phyloP scores from a whole-genome alignment of 2,113 vertebrate species.

The Steatornis caripensis region DNA sequence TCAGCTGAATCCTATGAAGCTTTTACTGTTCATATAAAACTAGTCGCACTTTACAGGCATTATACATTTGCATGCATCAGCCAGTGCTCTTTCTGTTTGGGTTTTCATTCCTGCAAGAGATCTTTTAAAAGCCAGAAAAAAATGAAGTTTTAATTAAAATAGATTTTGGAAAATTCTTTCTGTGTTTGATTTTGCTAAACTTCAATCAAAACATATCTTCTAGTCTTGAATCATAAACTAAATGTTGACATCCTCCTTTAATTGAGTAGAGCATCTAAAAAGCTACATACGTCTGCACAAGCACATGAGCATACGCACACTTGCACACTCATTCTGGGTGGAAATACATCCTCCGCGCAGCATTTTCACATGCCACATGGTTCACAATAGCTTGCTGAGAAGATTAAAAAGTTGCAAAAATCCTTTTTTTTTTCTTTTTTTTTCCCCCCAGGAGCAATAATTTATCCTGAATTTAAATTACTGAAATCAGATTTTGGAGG shows the following conservation, averaged over 20 bases:
- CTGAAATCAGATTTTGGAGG: not conserved
- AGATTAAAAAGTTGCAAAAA: not conserved
- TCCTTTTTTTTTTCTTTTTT: not conserved
- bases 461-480: not conserved
- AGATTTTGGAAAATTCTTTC: not conserved
- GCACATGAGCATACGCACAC: not conserved
- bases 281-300: not conserved
- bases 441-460: not conserved
- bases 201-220: not conserved
- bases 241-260: not conserved
- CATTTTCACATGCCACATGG: not conserved
- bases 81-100: not conserved
- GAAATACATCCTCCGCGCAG: not conserved
- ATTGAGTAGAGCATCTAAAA: not conserved
- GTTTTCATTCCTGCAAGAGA: not conserved
- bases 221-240: not conserved
- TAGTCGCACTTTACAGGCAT: not conserved
- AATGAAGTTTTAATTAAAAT: not conserved
- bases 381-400: not conserved
- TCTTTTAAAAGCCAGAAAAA: not conserved
- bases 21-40: constrained; percentile 24
- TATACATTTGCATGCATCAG: not conserved
- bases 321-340: not conserved
- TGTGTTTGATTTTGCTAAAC: not conserved
- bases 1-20: not conserved